Conservation (phyloP, 2,888 invertebrate species). For the Poecilus cupreus region DNA sequence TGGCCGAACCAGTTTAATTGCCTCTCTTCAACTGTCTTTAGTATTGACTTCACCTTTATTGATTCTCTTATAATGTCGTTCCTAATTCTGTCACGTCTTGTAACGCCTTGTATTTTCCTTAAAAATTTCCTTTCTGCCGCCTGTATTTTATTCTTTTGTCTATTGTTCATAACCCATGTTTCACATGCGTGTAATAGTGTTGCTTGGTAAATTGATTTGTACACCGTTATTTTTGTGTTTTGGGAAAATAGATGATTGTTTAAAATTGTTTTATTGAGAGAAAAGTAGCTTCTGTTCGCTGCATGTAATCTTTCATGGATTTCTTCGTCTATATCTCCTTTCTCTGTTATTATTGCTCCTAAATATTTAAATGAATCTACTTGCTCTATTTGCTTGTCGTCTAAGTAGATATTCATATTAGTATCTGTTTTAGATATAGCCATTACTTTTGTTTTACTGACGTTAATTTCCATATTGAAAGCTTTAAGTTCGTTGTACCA, state of each 20-base stretch:
- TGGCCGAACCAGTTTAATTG: neutral
- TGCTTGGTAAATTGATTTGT: neutral
- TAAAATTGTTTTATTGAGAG: neutral
- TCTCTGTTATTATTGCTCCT: neutral
- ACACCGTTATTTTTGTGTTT: neutral
- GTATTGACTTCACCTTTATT: neutral
- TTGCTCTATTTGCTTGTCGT: neutral
- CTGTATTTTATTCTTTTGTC: conserved; percentile 2
- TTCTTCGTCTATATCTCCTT: neutral
- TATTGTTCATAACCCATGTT: neutral
- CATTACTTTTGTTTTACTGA: conserved; percentile 18
- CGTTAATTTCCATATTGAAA: neutral
- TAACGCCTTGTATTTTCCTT: neutral
- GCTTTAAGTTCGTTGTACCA: neutral
- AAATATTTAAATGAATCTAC: conserved; percentile 11
- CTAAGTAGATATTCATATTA: conserved; percentile 1
- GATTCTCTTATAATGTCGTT: too few relatives aligned
- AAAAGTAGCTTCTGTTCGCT: neutral
- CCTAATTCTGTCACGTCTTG: neutral
- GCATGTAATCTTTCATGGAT: neutral
- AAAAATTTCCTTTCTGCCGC: neutral
- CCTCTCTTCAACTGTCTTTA: neutral
- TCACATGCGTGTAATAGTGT: neutral
- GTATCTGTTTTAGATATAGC: neutral
- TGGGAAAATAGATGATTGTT: neutral